These are phyloP conservation scores for Matsumurasca onukii DNA, from an alignment of 1,140 invertebrate genomes.

Conservation along the genomic window DNA sequence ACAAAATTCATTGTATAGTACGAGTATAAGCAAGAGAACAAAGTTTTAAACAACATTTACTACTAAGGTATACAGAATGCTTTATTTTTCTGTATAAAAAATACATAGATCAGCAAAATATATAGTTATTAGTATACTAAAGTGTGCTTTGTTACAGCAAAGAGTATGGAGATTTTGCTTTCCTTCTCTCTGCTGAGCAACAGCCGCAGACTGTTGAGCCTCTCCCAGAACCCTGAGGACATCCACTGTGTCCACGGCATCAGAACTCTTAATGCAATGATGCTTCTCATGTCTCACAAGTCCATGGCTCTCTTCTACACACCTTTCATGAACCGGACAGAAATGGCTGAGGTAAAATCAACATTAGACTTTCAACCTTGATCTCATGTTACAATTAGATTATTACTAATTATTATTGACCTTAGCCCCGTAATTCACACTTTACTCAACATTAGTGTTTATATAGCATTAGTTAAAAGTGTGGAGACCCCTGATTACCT, in stretches of 20 bases:
- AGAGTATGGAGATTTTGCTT: conserved; percentile 49
- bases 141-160: conserved; percentile 48
- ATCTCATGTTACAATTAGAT: too few species aligned
- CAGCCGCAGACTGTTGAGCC: conserved; percentile 53
- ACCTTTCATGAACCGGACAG: conserved; percentile 67
- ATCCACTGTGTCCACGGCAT: conserved; percentile 67
- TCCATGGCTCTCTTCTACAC: conserved; percentile 71
- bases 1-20: too few species aligned
- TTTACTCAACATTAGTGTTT: background rate
- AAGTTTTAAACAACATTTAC: too few species aligned
- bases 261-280: conserved; percentile 64
- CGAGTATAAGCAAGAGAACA: too few species aligned
- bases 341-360: conserved; percentile 65
- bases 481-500: too few species aligned
- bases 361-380: conserved; percentile 4
- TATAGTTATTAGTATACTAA: too few species aligned
- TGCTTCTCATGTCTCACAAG: conserved; percentile 67
- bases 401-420: too few species aligned
- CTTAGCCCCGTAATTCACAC: background rate
- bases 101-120: too few species aligned
- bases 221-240: conserved; percentile 56
- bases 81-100: too few species aligned
- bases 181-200: conserved; percentile 68
- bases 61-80: too few species aligned
- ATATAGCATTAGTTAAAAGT: too few species aligned